A percentile compares a stretch with the other conserved stretches of the same genome.
phyloP scores from a whole-genome alignment of 2,888 invertebrate species.

The Tubulanus polymorphus region DNA sequence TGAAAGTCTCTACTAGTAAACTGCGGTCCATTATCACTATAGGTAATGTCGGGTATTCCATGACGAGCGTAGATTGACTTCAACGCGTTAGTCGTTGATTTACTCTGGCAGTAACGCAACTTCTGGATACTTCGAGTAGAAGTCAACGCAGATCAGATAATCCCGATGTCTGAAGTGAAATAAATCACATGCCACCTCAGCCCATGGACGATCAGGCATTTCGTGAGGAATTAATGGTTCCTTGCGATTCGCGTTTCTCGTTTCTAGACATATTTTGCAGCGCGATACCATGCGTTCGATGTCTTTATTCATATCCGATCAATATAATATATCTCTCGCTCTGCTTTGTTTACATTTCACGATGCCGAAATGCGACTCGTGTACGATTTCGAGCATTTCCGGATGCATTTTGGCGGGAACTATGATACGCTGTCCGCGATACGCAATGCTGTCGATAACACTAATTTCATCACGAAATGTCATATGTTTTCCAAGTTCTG shows the following conservation, averaged over 20 bases:
- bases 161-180: constrained; percentile 6
- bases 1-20: constrained; percentile 19
- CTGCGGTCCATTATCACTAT: constrained; percentile 23
- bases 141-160: constrained; percentile 15
- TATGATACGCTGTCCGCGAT: constrained; percentile 9
- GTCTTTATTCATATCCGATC: constrained; percentile 18
- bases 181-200: constrained; percentile 11
- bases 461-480: constrained; percentile 5
- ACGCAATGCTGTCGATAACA: constrained; percentile 7
- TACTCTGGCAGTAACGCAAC: constrained; percentile 2
- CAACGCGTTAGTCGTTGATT: constrained; percentile 6
- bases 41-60: constrained; percentile 19
- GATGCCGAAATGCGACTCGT: constrained; percentile 13
- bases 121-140: constrained; percentile 12
- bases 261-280: constrained; percentile 7
- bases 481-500: no score
- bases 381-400: constrained; percentile 8
- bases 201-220: constrained; percentile 9
- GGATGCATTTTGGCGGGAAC: constrained; percentile 10
- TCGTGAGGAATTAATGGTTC: constrained; percentile 16
- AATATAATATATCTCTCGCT: constrained; percentile 16
- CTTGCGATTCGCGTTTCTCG: neutral
- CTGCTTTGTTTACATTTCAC: constrained; percentile 12
- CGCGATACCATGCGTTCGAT: constrained; percentile 12
- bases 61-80: constrained; percentile 18